Evolutionary conservation across 2,113 vertebrate species (phyloP), one percentile per base, ranked within the genome.

Genomic region (Tupaia chinensis): DNA sequence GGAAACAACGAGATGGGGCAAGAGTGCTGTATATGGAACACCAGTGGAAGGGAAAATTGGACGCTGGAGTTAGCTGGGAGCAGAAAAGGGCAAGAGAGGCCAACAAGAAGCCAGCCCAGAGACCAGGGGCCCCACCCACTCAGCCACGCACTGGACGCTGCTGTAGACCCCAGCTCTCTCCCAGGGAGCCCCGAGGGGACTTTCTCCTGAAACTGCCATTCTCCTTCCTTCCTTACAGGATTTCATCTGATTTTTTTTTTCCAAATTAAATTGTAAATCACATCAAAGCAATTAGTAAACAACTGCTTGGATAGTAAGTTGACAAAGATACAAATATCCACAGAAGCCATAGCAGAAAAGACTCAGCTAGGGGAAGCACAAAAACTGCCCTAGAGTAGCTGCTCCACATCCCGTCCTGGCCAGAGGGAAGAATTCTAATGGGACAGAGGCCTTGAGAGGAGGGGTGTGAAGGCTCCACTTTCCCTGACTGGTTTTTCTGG

Each of bases 1-100:
- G 56, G 91, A 89, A 65, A 65, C 16, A 56, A 86, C 72, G 95
- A 92, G 95, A 77, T 79, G 93, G 70, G 63, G 76, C 4, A 60
- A 58, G 73, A 76, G 58, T 5, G 1, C 7, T 27, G 14, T 58
- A 34, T 60, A 34, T 11, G 63, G 58, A 73, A 25, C 25, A 11
- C 4, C 1, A 70, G 22, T 1, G 5, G 15, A 34, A 84, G 16
- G 87, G 73, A 68, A 69, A 65, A n/a, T 73, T 78, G 54, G 70
- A 27, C 29, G 1, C 0, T 5, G 25, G 76, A 44, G 17, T 61
- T 13, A 13, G 53, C 16, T 23, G 11, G 56, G 32, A 73, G 74
- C 53, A 13, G 12, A n/a, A 70, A 34, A 56, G n/a, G 70, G 70
- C 77, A 27, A 19, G 15, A 1, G 11, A 1, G 0, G 1, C 0